Evolutionary conservation across 2,797 vertebrate species (phyloP).

Genomic region (Hapalemur alaotrensis): DNA sequence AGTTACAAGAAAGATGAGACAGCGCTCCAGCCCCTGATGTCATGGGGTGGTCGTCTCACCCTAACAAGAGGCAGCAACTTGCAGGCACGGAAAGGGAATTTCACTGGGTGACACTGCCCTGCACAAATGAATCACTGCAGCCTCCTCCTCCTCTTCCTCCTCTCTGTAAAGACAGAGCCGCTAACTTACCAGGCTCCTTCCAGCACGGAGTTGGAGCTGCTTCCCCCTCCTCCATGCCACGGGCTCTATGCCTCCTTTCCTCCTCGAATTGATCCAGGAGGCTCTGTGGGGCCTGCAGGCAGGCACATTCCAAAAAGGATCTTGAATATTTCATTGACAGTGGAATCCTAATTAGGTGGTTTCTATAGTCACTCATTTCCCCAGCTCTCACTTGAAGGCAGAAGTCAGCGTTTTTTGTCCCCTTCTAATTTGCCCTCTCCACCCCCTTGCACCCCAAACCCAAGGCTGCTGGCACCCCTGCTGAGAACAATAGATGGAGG

Average conservation of each 20-base stretch:
- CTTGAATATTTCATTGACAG: slow-evolving; percentile 77
- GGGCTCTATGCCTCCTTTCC: background rate
- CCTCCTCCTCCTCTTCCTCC: too few species aligned
- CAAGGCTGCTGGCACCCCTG: background rate
- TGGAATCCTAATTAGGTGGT: slow-evolving; percentile 66
- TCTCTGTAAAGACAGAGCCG: background rate
- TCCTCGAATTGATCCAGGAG: slow-evolving; percentile 33
- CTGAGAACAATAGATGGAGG: slow-evolving; percentile 56
- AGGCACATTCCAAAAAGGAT: slow-evolving; percentile 70
- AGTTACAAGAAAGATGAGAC: background rate
- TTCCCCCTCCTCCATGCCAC: background rate
- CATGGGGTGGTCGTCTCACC: background rate
- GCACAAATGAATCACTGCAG: too few species aligned
- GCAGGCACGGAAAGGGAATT: background rate
- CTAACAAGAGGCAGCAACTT: background rate
- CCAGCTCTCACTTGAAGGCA: background rate
- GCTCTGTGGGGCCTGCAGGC: slow-evolving; percentile 26
- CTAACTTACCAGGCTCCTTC: background rate
- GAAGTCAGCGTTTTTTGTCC: background rate
- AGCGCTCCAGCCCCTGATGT: background rate
- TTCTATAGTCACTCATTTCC: slow-evolving; percentile 68
- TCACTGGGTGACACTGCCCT: background rate
- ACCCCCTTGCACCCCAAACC: background rate
- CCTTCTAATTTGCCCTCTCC: background rate
- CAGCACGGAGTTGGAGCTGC: background rate